Evolutionary conservation across 2,113 vertebrate genomes (phyloP).

Genomic region (Phylloscopus trochilus): DNA sequence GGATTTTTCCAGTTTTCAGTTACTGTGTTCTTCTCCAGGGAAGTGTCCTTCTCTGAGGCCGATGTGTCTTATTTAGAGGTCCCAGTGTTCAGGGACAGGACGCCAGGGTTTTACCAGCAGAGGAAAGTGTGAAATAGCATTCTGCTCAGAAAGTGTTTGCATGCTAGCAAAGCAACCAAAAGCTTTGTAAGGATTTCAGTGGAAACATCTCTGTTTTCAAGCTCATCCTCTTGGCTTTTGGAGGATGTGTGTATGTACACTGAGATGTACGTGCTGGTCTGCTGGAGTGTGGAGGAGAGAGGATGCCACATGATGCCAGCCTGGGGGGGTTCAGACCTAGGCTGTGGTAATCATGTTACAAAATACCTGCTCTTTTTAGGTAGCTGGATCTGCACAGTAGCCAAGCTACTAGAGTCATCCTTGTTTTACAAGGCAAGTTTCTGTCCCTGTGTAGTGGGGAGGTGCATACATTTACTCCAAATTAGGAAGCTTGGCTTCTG

Average conservation of each 20-base stretch:
- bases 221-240: not conserved
- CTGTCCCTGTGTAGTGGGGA: not conserved
- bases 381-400: not conserved
- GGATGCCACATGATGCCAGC: not conserved
- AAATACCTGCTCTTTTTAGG: not conserved
- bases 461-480: not conserved
- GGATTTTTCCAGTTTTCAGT: not conserved
- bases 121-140: not conserved
- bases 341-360: not conserved
- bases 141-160: not conserved
- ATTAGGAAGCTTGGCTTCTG: not conserved
- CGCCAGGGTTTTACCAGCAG: not conserved
- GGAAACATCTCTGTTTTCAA: not conserved
- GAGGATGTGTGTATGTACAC: rapidly evolving
- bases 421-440: not conserved
- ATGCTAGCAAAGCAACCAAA: not conserved
- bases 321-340: not conserved
- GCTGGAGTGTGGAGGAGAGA: not conserved
- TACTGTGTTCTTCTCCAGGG: not conserved
- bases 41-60: not conserved
- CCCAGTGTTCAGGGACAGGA: not conserved
- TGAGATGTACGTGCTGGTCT: rapidly evolving
- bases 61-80: not conserved
- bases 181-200: not conserved
- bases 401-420: not conserved